Evolutionary conservation across 1,140 invertebrate genomes (phyloP), one percentile per base, ranked within the genome.

Genomic region (Apis mellifera): DNA sequence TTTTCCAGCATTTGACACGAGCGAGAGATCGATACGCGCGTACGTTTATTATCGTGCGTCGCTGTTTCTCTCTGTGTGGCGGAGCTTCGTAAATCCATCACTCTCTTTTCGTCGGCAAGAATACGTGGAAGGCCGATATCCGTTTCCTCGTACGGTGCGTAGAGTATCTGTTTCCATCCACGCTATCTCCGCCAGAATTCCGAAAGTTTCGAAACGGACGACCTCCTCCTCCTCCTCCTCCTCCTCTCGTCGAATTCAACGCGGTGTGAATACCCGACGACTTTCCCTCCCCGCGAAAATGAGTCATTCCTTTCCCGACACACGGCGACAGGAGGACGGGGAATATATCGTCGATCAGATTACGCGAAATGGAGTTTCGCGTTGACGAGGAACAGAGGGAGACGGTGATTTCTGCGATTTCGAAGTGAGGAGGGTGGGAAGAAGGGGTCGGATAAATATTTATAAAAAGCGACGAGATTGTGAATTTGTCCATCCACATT

Each of bases 51-150:
- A 69, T 54, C 50, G 55, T 32, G 26, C 26, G 26, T 32, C 69
- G 69, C 86, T 90, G 89, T 90, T 32, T 65, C 59, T 59, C 19
- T 21, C 26, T 26, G 26, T 26, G 26, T 26, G 32, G 17, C 70
- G 26, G 57, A n/a, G 75, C 59, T 84, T 79, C 86, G 88, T 85
- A 88, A 89, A 90, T 87, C 82, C 81, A 86, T 90, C 86, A 89
- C 65, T 17, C 48, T 66, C 42, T 17, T 62, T 83, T 59, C 66
- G 82, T 84, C 86, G 57, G 52, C 66, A 70, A 75, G 86, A 84
- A 89, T 89, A 82, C 83, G 78, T 87, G 80, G 76, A 2, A 26
- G 26, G 2, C 65, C 21, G 48, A 62, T 54, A 71, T 78, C 79
- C 82, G 12, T 15, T 26, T n/a, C n/a, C n/a, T n/a, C n/a, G n/a